Evolutionary conservation across 1,140 invertebrate genomes (phyloP), one percentile per base, ranked within the genome.

Genomic region (Gerris buenoi): DNA sequence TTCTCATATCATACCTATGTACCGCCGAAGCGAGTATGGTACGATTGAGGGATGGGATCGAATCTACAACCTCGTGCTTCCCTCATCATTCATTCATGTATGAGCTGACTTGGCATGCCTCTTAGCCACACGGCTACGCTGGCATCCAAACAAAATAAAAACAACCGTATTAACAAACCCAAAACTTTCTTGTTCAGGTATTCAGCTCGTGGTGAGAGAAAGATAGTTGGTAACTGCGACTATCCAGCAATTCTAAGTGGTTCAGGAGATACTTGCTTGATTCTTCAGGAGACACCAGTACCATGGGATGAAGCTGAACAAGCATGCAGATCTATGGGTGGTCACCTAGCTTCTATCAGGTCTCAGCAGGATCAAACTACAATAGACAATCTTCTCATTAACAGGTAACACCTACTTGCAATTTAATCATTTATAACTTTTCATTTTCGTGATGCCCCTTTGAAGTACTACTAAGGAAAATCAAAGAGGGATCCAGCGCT

Each of bases 251-350:
- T 60, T 13, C 0, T 87, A 85, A 84, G 79, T 87, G 15, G 74
- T 76, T 0, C 76, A 81, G 13, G 76, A 80, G 15, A 81, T 84
- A 82, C 83, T 71, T 87, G 85, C 71, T 79, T 88, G 69, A 75
- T 81, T n/a, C 79, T 83, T 0, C 75, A 85, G 29, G 81, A 85
- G 66, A 78, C 80, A 33, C 76, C 79, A 61, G 73, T 81, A 67
- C 73, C 80, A 0, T 89, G 88, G 87, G 73, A 76, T 1, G 81
- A 84, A 56, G 85, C 85, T 0, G 85, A 88, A 71, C 76, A 79
- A 13, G 81, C 85, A 69, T 89, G 88, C 70, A 75, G 77, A 10
- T 75, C 76, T 58, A 76, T 78, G 65, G 84, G 83, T 1, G 87
- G 86, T 22, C 85, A 87, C 76, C 78, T 89, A 13, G 83, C 80